phyloP scores from a whole-genome alignment of 2,113 vertebrate genomes.

The Pygoscelis antarcticus region DNA sequence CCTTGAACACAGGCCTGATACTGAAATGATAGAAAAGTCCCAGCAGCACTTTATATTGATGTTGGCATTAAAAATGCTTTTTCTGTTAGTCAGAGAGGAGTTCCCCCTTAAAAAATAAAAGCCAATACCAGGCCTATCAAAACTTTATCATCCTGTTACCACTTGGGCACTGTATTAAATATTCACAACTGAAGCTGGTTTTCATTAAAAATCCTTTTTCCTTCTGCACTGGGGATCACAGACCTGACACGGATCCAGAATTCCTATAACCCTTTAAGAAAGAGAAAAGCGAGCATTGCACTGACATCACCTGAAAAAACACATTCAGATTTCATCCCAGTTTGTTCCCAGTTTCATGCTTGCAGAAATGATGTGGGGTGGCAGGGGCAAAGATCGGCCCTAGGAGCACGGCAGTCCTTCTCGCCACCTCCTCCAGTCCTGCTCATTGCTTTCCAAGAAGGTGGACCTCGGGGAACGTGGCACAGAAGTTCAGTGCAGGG shows the following conservation, averaged over 20 bases:
- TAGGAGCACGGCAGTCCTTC: not conserved
- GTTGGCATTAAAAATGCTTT: conserved; percentile 68
- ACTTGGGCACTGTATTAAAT: conserved; percentile 44
- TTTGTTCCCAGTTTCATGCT: not conserved
- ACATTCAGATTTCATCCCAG: not conserved
- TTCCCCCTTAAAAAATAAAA: conserved; percentile 65
- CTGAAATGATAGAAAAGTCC: conserved; percentile 65
- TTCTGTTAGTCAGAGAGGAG: conserved; percentile 48
- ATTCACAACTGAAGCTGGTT: conserved; percentile 51
- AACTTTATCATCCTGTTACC: conserved; percentile 64
- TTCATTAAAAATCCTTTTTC: conserved; percentile 65
- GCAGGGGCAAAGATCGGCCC: not conserved
- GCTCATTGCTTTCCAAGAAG: not conserved
- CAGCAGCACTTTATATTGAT: conserved; percentile 65
- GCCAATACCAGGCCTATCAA: conserved; percentile 56
- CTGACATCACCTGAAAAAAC: not conserved
- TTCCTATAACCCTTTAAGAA: not conserved
- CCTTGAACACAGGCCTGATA: conserved; percentile 47
- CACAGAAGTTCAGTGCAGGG: not conserved
- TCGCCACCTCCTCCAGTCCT: not conserved
- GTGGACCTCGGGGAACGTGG: not conserved
- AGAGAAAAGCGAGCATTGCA: not conserved
- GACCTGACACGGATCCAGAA: not conserved
- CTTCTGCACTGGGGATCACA: not conserved
- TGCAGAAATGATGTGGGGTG: not conserved